Evolutionary conservation across 1,140 invertebrate species (phyloP), one percentile per base, ranked within the genome.

Genomic region (Drosophila watanabei): DNA sequence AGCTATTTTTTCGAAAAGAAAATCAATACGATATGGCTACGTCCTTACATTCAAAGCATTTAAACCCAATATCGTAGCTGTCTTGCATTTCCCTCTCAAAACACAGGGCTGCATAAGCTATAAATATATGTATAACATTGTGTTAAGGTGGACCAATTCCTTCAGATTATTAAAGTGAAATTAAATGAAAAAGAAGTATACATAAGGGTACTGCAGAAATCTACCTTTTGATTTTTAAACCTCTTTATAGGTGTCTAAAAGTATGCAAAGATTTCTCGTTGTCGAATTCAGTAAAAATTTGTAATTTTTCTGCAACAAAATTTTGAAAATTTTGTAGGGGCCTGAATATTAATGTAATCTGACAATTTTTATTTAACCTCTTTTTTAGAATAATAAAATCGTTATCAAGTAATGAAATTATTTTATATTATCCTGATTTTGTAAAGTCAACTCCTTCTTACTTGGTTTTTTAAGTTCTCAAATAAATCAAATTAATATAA

Each of bases 31-130:
- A 46, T 80, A 57, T 69, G 66, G 58, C 68, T 60, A 71, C 14
- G 33, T 48, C 18, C 39, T 30, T 4, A 35, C 43, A 70, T 46
- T n/a, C n/a, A 54, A 54, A 54, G 24, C 49, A 35, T 35, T 56
- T 18, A 14, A 75, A 57, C 18, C 45, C 71, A 73, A 71, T 75
- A 52, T 71, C 52, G 75, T 86, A 85, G 79, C 79, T 83, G 45
- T 71, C 72, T 78, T 81, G 73, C 82, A 79, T 86, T 65, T 37
- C 18, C 24, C 18, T 11, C 16, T 16, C 4, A 8, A 66, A 20
- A 51, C 35, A 69, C 14, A 65, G 33, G 9, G 39, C 8, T 43
- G 24, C 13, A 39, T 39, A 20, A 35, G 11, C 18, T 28, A 13
- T 24, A n/a, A 39, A 58, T 11, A 39, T 37, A 56, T 56, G 18